Evolutionary conservation across 1,140 invertebrate species (phyloP), one percentile per base, ranked within the genome.

Genomic region (Drosophila ananassae): DNA sequence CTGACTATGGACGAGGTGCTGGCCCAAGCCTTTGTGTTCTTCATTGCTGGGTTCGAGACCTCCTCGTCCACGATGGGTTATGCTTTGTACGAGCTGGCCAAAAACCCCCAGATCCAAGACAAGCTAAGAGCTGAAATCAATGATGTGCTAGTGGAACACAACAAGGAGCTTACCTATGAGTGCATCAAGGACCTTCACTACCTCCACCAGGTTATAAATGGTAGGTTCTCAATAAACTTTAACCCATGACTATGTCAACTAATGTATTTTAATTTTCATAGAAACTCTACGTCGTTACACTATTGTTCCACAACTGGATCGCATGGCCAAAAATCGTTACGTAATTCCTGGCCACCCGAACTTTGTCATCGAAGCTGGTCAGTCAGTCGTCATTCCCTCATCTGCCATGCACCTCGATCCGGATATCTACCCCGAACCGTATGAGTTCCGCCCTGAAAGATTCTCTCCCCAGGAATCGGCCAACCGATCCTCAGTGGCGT

Each of bases 231-330:
- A 7, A 4, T 47, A 2, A 22, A 4, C 10, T 12, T 37, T 12
- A 37, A 3, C 12, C 34, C 10, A 37, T 1, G 0, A 10, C 1
- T 12, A 3, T 47, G 2, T 1, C 21, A 13, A 4, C 17, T 47
- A 10, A 9, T 21, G 21, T 24, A 7, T 10, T 1, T 7, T 24
- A 34, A n/a, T n/a, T 2, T 17, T 10, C 2, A 10, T 12, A 85
- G 95, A 96, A 93, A 94, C 95, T 2, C 87, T 96, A 76, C 92
- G 95, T 4, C 93, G 93, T 56, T 94, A 95, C 81, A 94, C 95
- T 30, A 93, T 95, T 1, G 91, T 94, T 22, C 92, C 93, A 4
- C 81, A 93, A 8, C 73, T 95, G 17, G 93, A 94, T 77, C 92
- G 95, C 53, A 79, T 92, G 32, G 94, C 94, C 55, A 92, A 91